These are phyloP conservation scores for Tragelaphus buxtoni DNA, from an alignment of 2,113 vertebrate species.

Conservation along the genomic window DNA sequence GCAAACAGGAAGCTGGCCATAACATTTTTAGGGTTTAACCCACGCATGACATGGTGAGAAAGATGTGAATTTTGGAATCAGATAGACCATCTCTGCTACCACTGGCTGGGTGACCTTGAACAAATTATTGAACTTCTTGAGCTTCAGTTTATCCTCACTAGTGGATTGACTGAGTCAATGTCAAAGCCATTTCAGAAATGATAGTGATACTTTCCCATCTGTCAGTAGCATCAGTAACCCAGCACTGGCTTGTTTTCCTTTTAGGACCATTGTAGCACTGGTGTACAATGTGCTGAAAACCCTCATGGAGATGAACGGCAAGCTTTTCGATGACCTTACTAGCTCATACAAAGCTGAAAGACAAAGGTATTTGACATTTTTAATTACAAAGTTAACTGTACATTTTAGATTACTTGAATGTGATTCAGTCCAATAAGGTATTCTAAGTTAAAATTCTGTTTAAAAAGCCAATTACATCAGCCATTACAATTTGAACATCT, in stretches of 20 bases:
- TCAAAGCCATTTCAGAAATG: not conserved
- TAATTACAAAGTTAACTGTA: not conserved
- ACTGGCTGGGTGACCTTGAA: not conserved
- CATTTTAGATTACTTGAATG: not conserved
- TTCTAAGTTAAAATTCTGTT: not conserved
- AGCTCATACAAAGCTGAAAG: conserved; percentile 95
- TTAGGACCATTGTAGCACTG: conserved; percentile 95
- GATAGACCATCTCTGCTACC: not conserved
- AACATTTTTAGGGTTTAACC: not conserved
- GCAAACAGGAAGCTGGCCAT: not conserved
- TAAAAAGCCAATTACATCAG: not conserved
- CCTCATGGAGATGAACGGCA: conserved; percentile 98
- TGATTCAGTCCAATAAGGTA: not conserved
- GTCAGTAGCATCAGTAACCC: not conserved
- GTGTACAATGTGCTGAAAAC: conserved; percentile 98
- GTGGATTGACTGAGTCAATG: not conserved
- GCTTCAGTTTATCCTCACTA: not conserved
- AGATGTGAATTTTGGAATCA: not conserved
- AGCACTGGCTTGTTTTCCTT: conserved; percentile 12
- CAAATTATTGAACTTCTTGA: not conserved
- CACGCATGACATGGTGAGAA: not conserved
- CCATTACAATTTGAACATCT: not conserved
- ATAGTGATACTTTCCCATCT: not conserved
- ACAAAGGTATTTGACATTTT: conserved; percentile 84
- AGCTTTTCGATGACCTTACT: conserved; percentile 96